A percentile compares a stretch with the other conserved stretches of the same genome.
phyloP scores from a whole-genome alignment of 2,113 vertebrate genomes.

The Pseudorectes ferrugineus region DNA sequence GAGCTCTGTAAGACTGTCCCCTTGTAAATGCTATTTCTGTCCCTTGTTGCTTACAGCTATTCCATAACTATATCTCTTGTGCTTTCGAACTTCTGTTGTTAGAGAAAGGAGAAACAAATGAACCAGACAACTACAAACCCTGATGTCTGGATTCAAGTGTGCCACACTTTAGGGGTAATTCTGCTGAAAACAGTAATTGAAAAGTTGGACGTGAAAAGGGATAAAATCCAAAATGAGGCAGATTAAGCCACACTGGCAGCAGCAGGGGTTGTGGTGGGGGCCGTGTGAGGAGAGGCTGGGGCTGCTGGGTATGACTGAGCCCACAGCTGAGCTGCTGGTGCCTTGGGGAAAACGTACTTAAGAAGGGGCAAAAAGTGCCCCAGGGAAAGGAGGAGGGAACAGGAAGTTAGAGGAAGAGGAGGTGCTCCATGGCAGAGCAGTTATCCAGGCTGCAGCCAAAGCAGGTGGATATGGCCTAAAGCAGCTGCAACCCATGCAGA shows the following conservation, averaged over 20 bases:
- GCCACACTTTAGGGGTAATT: neutral
- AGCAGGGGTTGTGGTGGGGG: too few species aligned
- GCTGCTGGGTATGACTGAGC: fast-evolving
- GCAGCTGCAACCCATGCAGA: neutral
- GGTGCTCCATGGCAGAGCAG: neutral
- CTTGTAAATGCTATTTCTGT: neutral
- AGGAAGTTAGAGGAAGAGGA: neutral
- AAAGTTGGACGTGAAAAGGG: neutral
- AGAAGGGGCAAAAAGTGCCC: neutral
- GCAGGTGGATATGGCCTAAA: neutral
- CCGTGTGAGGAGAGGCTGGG: neutral
- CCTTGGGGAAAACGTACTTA: fast-evolving
- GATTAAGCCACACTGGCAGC: neutral
- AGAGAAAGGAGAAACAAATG: neutral
- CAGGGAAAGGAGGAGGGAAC: neutral
- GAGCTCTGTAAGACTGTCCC: neutral
- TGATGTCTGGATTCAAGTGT: neutral
- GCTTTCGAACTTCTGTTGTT: neutral
- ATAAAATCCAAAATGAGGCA: neutral
- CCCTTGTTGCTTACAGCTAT: neutral
- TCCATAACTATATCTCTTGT: neutral
- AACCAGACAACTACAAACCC: neutral
- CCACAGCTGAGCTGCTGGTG: fast-evolving
- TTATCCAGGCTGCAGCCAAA: neutral
- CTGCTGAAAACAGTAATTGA: neutral